These are phyloP conservation scores for Listrodromus nycthemerus DNA, from an alignment of 2,888 invertebrate species.

Conservation along the genomic window DNA sequence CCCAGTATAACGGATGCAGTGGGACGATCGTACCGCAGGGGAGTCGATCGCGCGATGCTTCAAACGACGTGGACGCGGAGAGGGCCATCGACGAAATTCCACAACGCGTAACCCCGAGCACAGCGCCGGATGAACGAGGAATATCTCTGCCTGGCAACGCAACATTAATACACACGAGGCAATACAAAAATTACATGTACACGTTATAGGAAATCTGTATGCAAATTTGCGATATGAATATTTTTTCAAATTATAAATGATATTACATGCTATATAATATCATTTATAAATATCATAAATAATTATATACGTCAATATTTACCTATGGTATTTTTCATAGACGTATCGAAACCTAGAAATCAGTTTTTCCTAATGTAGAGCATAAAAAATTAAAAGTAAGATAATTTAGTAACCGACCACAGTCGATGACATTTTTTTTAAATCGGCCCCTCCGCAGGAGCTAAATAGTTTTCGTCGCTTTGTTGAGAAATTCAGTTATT, in stretches of 20 bases:
- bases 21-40: neutral
- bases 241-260: no score
- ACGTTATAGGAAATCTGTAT: no score
- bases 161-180: neutral
- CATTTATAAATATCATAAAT: no score
- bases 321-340: no score
- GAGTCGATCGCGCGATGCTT: neutral
- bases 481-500: neutral
- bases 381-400: no score
- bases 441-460: neutral
- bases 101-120: neutral
- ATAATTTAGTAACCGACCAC: neutral
- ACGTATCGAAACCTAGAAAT: no score
- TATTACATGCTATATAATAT: no score
- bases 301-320: no score
- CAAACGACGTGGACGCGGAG: neutral
- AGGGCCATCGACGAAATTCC: neutral
- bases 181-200: neutral
- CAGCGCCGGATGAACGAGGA: neutral
- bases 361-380: no score
- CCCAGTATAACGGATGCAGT: slow-evolving; percentile 5
- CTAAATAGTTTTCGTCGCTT: neutral
- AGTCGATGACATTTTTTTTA: neutral
- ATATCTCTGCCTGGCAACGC: neutral
- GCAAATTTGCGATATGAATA: no score